These are phyloP conservation scores for Lasioglossum pauxillum DNA, from an alignment of 2,888 invertebrate species.

Conservation along the genomic window DNA sequence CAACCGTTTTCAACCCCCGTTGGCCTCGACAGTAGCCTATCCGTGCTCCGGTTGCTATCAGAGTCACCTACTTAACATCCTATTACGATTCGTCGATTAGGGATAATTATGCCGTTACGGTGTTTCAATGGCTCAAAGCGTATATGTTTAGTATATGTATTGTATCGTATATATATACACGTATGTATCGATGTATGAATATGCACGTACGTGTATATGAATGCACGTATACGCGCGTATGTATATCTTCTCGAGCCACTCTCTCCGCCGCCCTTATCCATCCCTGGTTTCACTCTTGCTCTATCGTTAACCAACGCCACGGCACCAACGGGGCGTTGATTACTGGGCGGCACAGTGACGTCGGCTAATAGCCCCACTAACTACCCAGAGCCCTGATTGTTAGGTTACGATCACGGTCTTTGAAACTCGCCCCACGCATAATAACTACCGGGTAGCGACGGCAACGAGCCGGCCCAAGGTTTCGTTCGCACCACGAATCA, in stretches of 20 bases:
- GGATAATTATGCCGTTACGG: constrained; percentile 63
- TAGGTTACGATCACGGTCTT: constrained; percentile 70
- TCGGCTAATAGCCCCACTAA: constrained; percentile 71
- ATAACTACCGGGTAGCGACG: constrained; percentile 62
- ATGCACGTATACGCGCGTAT: background rate
- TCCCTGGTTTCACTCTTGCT: constrained; percentile 48
- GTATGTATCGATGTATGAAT: background rate
- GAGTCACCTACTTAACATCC: constrained; percentile 32
- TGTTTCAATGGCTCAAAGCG: constrained; percentile 49
- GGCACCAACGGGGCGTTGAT: constrained; percentile 65
- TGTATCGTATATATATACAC: too few species aligned
- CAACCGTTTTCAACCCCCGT: background rate
- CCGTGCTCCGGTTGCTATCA: constrained; percentile 1
- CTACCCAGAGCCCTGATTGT: constrained; percentile 72
- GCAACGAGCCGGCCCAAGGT: constrained; percentile 41
- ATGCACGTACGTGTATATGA: too few species aligned
- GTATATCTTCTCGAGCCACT: constrained; percentile 7
- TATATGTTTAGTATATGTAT: background rate
- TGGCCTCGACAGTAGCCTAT: background rate
- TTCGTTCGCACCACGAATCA: background rate
- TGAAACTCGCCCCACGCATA: constrained; percentile 69
- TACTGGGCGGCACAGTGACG: constrained; percentile 69
- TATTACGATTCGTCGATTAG: constrained; percentile 58
- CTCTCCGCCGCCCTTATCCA: background rate
- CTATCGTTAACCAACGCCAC: constrained; percentile 41